These are phyloP conservation scores for Hartigia nigra DNA, from an alignment of 2,888 invertebrate species.

Conservation along the genomic window DNA sequence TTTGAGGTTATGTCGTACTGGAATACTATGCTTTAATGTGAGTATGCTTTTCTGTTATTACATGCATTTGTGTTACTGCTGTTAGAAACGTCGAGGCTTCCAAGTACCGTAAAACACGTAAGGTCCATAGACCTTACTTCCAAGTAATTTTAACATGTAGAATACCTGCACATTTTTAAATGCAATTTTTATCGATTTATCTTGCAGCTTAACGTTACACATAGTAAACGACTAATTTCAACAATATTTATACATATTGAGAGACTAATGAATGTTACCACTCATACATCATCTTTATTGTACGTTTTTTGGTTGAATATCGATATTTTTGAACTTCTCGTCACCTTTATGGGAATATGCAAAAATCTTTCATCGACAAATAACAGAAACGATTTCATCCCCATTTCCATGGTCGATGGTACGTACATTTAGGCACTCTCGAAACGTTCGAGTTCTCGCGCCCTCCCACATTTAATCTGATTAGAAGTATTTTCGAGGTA, in stretches of 20 bases:
- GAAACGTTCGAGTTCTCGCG: conserved; percentile 39
- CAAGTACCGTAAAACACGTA: neutral
- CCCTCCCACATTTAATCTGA: conserved; percentile 50
- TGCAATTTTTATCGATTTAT: neutral
- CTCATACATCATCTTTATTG: neutral
- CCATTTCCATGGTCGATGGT: neutral
- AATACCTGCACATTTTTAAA: neutral
- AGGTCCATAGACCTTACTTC: too few relatives aligned
- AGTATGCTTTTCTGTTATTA: neutral
- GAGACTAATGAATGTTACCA: neutral
- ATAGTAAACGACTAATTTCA: neutral
- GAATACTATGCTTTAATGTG: neutral
- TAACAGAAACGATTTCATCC: neutral
- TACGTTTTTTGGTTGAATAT: neutral
- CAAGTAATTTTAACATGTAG: too few relatives aligned
- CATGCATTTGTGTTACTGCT: neutral
- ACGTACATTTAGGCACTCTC: neutral
- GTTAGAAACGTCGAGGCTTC: neutral
- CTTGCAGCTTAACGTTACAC: neutral
- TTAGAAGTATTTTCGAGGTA: conserved; percentile 38
- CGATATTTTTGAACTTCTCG: neutral
- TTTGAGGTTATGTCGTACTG: neutral
- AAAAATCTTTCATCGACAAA: neutral
- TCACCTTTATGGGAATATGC: too few relatives aligned
- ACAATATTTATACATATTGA: neutral